Evolutionary conservation across 2,797 vertebrate species (phyloP).

Genomic region (Triplophysa bombifrons): DNA sequence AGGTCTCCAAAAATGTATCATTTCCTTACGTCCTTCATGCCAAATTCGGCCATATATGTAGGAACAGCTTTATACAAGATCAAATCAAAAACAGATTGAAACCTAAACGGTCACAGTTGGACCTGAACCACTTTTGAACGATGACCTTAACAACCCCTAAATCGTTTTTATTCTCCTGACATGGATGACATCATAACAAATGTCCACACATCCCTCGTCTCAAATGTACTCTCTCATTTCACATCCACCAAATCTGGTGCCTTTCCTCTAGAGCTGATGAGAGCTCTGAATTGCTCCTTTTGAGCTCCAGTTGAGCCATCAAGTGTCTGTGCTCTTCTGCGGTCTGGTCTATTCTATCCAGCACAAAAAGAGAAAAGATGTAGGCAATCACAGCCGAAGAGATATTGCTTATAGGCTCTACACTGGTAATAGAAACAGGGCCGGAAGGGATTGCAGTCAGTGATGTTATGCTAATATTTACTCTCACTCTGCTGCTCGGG

Average conservation of each 20-base stretch:
- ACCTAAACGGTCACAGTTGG: neutral
- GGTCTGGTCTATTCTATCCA: neutral
- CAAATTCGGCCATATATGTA: neutral
- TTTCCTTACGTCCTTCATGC: neutral
- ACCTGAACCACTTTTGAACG: neutral
- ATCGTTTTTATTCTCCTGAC: neutral
- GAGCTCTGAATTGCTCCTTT: conserved; percentile 1
- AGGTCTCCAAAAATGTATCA: neutral
- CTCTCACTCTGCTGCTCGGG: neutral
- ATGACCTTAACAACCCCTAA: neutral
- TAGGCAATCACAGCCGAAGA: neutral
- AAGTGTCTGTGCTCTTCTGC: neutral
- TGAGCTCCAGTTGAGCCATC: neutral
- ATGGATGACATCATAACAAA: neutral
- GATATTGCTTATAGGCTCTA: neutral
- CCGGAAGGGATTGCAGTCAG: neutral
- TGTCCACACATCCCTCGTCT: neutral
- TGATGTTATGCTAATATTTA: conserved; percentile 17
- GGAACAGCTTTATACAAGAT: neutral
- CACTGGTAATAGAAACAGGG: neutral
- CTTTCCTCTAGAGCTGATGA: neutral
- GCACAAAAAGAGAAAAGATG: neutral
- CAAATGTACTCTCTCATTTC: neutral
- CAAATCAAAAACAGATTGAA: neutral
- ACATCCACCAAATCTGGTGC: neutral